These are phyloP conservation scores for Pachycephala philippinensis DNA, from an alignment of 2,113 vertebrate species.

Conservation along the genomic window DNA sequence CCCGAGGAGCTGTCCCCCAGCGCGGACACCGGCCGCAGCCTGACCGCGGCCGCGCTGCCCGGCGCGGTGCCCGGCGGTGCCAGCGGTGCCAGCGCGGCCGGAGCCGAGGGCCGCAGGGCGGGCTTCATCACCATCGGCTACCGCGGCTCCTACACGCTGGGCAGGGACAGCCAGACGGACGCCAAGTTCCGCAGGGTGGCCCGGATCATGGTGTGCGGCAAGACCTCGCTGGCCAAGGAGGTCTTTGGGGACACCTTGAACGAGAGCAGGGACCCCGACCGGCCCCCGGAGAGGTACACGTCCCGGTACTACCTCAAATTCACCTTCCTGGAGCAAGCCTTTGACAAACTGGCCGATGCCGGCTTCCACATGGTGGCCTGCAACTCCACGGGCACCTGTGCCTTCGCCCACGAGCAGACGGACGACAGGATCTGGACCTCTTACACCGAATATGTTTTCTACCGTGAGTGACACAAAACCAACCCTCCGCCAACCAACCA, in stretches of 20 bases:
- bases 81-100: background rate
- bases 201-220: constrained; percentile 92
- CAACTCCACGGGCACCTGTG: constrained; percentile 91
- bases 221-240: constrained; percentile 91
- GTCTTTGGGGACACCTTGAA: constrained; percentile 95
- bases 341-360: constrained; percentile 88
- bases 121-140: constrained; percentile 95
- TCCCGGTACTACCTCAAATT: constrained; percentile 95
- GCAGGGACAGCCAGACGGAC: constrained; percentile 90
- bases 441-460: constrained; percentile 98
- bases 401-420: constrained; percentile 90
- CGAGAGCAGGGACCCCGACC: constrained; percentile 90
- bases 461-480: constrained; percentile 85
- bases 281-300: constrained; percentile 89
- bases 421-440: constrained; percentile 98
- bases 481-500: background rate
- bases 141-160: constrained; percentile 88
- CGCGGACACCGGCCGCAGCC: constrained; percentile 63
- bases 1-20: constrained; percentile 83
- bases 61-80: constrained; percentile 40
- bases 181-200: constrained; percentile 92
- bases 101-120: constrained; percentile 73
- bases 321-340: constrained; percentile 94
- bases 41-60: constrained; percentile 54
- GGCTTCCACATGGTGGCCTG: constrained; percentile 96